These are phyloP conservation scores for Hydrophis major DNA, from an alignment of 2,797 vertebrate species.

Conservation along the genomic window DNA sequence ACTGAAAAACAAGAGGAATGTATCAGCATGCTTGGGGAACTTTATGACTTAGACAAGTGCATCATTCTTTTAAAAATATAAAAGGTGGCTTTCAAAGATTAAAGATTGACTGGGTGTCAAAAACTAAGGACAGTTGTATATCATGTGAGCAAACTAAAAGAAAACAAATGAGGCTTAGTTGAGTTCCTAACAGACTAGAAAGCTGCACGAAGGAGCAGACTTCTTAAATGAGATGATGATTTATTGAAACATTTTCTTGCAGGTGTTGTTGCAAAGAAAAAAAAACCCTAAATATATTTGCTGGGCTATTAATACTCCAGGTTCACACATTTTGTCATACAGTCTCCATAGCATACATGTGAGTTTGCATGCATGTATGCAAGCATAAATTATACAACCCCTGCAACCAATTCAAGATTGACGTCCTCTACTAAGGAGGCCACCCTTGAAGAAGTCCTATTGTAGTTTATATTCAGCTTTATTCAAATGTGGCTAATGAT, in stretches of 20 bases:
- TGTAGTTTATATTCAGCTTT: constrained; percentile 16
- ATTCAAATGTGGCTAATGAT: constrained; percentile 50
- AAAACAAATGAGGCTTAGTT: background rate
- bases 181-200: background rate
- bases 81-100: background rate
- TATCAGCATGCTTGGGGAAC: background rate
- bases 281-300: background rate
- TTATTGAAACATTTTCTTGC: background rate
- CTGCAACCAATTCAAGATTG: background rate
- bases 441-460: constrained; percentile 13
- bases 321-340: background rate
- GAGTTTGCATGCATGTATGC: background rate
- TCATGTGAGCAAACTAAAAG: background rate
- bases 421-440: background rate
- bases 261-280: background rate
- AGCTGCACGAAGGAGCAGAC: background rate
- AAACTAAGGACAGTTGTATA: background rate
- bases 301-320: background rate
- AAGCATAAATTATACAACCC: background rate
- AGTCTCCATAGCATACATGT: background rate
- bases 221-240: background rate
- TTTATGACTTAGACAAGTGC: background rate
- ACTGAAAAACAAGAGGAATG: background rate
- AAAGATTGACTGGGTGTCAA: background rate
- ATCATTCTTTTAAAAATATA: background rate